These are phyloP conservation scores for Sebastolobus alascanus DNA, from an alignment of 2,797 vertebrate genomes.

Conservation along the genomic window DNA sequence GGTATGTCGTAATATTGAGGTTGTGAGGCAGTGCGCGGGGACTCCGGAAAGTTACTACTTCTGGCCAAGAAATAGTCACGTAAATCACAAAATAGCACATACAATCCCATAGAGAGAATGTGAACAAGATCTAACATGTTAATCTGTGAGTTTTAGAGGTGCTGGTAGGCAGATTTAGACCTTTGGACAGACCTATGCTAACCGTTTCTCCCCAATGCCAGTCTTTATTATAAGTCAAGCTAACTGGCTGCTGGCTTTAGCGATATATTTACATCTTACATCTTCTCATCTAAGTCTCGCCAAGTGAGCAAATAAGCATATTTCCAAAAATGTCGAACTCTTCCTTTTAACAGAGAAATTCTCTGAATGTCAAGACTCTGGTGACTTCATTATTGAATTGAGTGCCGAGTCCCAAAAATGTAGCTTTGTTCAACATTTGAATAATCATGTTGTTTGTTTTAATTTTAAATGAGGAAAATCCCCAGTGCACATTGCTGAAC, in stretches of 20 bases:
- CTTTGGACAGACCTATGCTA: background rate
- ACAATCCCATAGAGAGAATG: background rate
- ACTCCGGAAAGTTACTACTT: background rate
- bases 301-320: background rate
- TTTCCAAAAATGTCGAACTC: constrained; percentile 3
- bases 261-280: background rate
- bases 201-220: background rate
- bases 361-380: background rate
- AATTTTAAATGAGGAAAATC: background rate
- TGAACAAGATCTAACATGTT: background rate
- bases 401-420: background rate
- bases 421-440: background rate
- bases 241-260: background rate
- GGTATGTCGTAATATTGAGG: background rate
- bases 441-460: background rate
- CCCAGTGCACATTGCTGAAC: background rate
- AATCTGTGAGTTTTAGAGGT: background rate
- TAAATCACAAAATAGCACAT: background rate
- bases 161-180: background rate
- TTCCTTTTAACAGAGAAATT: background rate
- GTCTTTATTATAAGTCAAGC: background rate
- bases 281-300: background rate
- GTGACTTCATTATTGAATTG: background rate
- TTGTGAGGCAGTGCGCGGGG: background rate
- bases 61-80: background rate